Conservation (phyloP, 2,797 vertebrate species). For the Diplodus sargus region DNA sequence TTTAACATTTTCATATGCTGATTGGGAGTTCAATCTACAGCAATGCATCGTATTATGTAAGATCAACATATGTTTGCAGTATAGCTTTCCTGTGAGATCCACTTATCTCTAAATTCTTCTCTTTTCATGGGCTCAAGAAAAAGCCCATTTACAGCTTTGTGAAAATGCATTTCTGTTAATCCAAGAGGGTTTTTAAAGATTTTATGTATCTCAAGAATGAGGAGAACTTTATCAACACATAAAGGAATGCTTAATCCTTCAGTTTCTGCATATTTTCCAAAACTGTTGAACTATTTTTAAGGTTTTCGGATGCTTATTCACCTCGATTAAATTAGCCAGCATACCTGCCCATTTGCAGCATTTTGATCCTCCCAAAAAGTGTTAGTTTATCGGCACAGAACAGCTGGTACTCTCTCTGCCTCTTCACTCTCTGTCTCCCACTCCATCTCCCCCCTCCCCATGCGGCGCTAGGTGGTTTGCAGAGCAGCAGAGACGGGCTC, state of each 20-base stretch:
- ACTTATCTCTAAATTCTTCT: too few species aligned
- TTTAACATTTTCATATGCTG: not conserved
- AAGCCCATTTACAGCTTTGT: not conserved
- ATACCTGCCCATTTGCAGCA: conserved; percentile 3
- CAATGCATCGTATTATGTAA: not conserved
- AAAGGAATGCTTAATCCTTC: not conserved
- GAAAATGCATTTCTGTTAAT: not conserved
- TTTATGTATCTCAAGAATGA: not conserved
- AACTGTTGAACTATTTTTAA: not conserved
- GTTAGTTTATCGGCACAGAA: conserved; percentile 22
- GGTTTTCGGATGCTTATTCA: not conserved
- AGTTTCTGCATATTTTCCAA: not conserved
- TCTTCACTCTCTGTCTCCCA: not conserved
- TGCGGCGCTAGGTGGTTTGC: conserved; percentile 22
- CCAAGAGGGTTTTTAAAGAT: not conserved
- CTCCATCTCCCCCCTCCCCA: not conserved
- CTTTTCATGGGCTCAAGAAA: not conserved
- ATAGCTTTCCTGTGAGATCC: not conserved
- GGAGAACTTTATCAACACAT: too few species aligned
- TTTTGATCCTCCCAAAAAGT: conserved; percentile 4
- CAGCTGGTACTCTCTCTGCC: conserved; percentile 31
- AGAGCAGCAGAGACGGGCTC: conserved; percentile 22
- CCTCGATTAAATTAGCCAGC: conserved; percentile 4
- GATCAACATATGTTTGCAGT: not conserved
- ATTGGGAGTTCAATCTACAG: not conserved